These are phyloP conservation scores for Polydesmus complanatus DNA, from an alignment of 2,888 invertebrate genomes.

Conservation along the genomic window DNA sequence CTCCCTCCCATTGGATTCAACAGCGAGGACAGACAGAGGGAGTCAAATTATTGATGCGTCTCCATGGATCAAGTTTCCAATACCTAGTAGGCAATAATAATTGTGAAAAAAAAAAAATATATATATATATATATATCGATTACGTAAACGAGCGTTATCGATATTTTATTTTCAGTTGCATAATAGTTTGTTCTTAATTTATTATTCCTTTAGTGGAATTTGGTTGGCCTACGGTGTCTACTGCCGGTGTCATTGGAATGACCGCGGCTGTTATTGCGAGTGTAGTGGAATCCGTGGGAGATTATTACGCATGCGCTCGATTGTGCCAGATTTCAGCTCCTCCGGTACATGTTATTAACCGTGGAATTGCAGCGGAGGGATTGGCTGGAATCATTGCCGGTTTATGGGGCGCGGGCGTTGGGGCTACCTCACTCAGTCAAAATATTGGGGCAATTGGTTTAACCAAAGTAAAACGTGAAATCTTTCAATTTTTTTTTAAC, in stretches of 20 bases:
- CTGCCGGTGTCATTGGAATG: constrained; percentile 18
- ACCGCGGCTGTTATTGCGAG: constrained; percentile 17
- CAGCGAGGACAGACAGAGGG: constrained; percentile 59
- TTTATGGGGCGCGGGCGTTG: constrained; percentile 72
- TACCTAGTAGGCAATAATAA: constrained; percentile 48
- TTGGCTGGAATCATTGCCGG: constrained; percentile 71
- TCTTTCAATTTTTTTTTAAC: too few relatives aligned
- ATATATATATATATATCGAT: neutral
- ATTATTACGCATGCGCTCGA: constrained; percentile 37
- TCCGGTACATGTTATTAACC: constrained; percentile 71
- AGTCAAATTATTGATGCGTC: constrained; percentile 52
- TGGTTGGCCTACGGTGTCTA: constrained; percentile 16
- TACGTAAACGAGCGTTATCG: neutral
- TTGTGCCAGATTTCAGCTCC: constrained; percentile 57
- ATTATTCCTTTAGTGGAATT: constrained; percentile 14
- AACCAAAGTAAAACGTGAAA: constrained; percentile 47
- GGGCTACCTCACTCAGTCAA: constrained; percentile 77
- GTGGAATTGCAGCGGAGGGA: constrained; percentile 68
- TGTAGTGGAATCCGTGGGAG: constrained; percentile 27
- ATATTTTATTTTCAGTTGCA: neutral
- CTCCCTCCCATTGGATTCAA: constrained; percentile 49
- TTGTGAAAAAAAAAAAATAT: neutral
- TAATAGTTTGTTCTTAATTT: neutral
- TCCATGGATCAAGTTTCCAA: constrained; percentile 66
- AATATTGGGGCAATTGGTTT: constrained; percentile 82